Conservation (phyloP, 2,797 vertebrate species). For the Anguilla megastoma region DNA sequence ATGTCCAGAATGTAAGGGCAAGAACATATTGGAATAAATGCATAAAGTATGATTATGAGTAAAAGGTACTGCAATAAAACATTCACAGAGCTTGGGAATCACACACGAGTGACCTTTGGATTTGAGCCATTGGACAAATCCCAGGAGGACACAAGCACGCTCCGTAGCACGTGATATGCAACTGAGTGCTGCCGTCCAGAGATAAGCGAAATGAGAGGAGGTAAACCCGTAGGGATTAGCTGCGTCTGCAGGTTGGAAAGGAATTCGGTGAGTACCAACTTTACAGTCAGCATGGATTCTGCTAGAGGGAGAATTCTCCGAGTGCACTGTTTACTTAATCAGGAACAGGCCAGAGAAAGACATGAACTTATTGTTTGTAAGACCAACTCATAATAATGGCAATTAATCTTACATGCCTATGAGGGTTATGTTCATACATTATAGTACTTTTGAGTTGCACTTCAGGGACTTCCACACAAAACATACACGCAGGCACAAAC, state of each 20-base stretch:
- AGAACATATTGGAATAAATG: not conserved
- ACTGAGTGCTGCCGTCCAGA: not conserved
- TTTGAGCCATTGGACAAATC: not conserved
- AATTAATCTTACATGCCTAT: not conserved
- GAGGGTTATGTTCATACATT: not conserved
- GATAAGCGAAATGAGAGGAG: conserved; percentile 2
- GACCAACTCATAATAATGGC: not conserved
- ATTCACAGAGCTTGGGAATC: not conserved
- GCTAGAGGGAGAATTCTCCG: not conserved
- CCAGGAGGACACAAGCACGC: not conserved
- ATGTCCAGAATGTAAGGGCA: not conserved
- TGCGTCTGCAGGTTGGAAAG: not conserved
- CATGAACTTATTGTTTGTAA: not conserved
- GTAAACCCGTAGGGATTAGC: conserved; percentile 17
- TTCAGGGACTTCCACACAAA: not conserved
- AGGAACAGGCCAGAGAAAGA: not conserved
- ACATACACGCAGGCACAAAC: not conserved
- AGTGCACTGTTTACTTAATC: not conserved
- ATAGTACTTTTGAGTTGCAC: not conserved
- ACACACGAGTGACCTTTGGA: not conserved
- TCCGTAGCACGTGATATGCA: not conserved
- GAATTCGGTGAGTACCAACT: not conserved
- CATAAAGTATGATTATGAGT: not conserved
- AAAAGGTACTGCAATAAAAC: not conserved
- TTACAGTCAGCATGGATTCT: not conserved